phyloP scores from a whole-genome alignment of 2,888 invertebrate genomes.

The Onchidella celtica region DNA sequence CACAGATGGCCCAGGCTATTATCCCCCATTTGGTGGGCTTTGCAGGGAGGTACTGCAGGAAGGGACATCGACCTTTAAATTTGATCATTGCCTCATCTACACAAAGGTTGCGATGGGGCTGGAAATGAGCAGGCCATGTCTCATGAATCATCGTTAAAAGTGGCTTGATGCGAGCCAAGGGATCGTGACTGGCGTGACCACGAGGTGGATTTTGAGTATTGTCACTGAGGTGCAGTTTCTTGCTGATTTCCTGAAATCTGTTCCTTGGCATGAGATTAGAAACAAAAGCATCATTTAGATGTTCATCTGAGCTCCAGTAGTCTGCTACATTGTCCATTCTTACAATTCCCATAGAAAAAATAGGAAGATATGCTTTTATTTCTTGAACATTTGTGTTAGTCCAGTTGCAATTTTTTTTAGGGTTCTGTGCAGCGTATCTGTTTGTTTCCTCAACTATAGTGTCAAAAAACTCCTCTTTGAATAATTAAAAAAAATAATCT shows the following conservation, averaged over 20 bases:
- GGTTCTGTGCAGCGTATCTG: neutral
- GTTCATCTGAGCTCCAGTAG: conserved; percentile 24
- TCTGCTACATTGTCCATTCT: neutral
- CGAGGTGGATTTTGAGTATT: conserved; percentile 3
- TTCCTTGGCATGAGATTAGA: conserved; percentile 1
- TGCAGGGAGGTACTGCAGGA: neutral
- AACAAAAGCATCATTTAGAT: neutral
- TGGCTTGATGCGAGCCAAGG: neutral
- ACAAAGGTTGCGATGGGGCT: conserved; percentile 4
- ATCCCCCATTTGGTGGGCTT: conserved; percentile 16
- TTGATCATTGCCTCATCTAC: conserved; percentile 23
- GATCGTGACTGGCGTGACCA: neutral
- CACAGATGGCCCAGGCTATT: conserved; percentile 9
- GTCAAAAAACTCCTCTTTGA: neutral
- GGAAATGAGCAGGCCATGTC: neutral
- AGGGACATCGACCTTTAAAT: conserved; percentile 23
- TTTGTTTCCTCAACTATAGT: conserved; percentile 3
- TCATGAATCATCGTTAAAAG: neutral
- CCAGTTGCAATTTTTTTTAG: neutral
- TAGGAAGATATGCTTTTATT: conserved; percentile 22
- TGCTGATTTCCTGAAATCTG: neutral
- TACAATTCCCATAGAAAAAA: conserved; percentile 32
- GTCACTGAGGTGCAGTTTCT: conserved; percentile 17
- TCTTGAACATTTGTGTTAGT: neutral
- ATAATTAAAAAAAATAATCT: neutral